Evolutionary conservation across 2,797 vertebrate genomes (phyloP).

Genomic region (Gephyroberyx darwinii): DNA sequence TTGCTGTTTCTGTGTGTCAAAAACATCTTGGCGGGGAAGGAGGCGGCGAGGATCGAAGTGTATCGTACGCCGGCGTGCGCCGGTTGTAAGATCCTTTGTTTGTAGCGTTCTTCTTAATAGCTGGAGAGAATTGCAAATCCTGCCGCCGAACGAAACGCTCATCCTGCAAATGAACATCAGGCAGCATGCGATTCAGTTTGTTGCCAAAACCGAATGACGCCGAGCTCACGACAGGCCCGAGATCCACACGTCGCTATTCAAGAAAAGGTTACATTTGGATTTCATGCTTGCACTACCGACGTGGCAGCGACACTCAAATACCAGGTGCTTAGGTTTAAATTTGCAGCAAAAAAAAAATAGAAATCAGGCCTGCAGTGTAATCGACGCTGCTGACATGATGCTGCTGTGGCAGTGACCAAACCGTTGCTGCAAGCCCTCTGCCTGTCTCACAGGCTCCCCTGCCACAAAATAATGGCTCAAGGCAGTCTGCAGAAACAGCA

Average conservation of each 20-base stretch:
- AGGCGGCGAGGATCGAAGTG: background rate
- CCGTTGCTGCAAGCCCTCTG: background rate
- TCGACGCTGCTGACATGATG: background rate
- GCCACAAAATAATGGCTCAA: slow-evolving; percentile 2
- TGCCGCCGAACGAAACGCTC: background rate
- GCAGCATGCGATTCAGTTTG: slow-evolving; percentile 1
- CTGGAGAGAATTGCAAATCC: background rate
- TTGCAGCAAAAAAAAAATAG: too few species aligned
- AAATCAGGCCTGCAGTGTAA: background rate
- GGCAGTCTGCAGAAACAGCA: slow-evolving; percentile 23
- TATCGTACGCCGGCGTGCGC: background rate
- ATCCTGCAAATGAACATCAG: background rate
- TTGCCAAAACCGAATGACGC: too few species aligned
- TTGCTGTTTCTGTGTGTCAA: slow-evolving; percentile 32
- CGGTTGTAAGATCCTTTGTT: background rate
- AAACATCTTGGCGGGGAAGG: slow-evolving; percentile 1
- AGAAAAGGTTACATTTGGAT: too few species aligned
- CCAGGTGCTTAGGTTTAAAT: too few species aligned
- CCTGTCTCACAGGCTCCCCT: background rate
- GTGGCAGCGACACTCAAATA: too few species aligned
- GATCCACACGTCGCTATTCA: background rate
- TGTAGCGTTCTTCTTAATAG: slow-evolving; percentile 8
- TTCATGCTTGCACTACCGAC: too few species aligned
- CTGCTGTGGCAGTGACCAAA: background rate
- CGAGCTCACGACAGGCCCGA: background rate